Conservation (phyloP, 2,113 vertebrate genomes). For the Cinclus cinclus region DNA sequence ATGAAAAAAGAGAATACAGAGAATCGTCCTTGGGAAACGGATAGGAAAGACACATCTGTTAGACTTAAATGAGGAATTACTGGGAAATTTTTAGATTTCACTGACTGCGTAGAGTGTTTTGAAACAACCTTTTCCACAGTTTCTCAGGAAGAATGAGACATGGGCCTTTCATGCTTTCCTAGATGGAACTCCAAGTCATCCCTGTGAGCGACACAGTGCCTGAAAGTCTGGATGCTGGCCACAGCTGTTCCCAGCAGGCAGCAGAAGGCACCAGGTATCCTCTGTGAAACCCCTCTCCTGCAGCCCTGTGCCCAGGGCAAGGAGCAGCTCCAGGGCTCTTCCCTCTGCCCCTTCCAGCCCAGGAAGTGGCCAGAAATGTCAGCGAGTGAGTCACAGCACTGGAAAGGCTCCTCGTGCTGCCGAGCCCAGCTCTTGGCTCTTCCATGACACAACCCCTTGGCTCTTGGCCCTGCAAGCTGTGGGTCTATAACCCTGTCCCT, state of each 20-base stretch:
- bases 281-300: not conserved
- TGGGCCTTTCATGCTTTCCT: not conserved
- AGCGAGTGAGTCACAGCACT: constrained; percentile 44
- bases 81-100: not conserved
- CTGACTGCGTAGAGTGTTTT: rapidly evolving
- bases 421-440: not conserved
- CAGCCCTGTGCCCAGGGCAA: not conserved
- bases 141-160: not conserved
- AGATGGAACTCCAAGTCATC: not conserved
- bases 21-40: not conserved
- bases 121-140: not conserved
- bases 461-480: not conserved
- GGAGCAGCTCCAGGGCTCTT: not conserved
- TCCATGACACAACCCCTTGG: constrained; percentile 12
- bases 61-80: not conserved
- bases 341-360: constrained; percentile 21
- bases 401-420: constrained; percentile 31
- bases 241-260: not conserved
- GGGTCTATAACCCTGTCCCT: not conserved
- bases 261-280: not conserved
- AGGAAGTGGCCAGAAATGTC: constrained; percentile 1
- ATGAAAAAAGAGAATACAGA: not conserved
- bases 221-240: not conserved
- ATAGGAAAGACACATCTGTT: not conserved
- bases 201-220: rapidly evolving